Evolutionary conservation across 2,797 vertebrate genomes (phyloP).

Genomic region (Uromys caudimaculatus): DNA sequence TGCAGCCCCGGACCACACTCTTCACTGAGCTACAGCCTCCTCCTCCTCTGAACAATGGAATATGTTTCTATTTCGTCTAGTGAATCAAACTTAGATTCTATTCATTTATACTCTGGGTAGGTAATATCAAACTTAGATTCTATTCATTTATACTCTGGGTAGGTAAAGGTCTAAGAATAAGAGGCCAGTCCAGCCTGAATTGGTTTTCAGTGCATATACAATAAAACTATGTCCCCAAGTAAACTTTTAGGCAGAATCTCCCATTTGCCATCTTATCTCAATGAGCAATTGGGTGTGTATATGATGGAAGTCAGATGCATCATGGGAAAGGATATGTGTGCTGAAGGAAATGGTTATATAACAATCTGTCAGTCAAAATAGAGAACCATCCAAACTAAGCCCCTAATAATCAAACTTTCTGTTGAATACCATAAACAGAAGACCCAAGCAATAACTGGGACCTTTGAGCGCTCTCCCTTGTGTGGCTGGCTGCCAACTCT

Average conservation of each 20-base stretch:
- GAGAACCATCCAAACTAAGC: not conserved
- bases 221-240: not conserved
- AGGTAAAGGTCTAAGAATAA: not conserved
- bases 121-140: not conserved
- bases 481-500: not conserved
- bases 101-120: not conserved
- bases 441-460: not conserved
- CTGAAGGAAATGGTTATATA: not conserved
- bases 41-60: not conserved
- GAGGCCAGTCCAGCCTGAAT: not conserved
- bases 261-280: not conserved
- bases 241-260: not conserved
- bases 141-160: not conserved
- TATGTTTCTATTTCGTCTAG: not conserved
- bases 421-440: not conserved
- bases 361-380: not conserved
- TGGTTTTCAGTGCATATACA: not conserved
- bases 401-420: not conserved
- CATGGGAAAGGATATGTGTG: not conserved
- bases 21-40: not conserved
- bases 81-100: not conserved
- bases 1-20: too few relatives aligned
- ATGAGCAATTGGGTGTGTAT: not conserved
- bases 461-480: not conserved
- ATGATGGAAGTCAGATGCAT: not conserved